Evolutionary conservation across 92 coral and sea anemone species (phyloP).

Genomic region (Muricea muricata): DNA sequence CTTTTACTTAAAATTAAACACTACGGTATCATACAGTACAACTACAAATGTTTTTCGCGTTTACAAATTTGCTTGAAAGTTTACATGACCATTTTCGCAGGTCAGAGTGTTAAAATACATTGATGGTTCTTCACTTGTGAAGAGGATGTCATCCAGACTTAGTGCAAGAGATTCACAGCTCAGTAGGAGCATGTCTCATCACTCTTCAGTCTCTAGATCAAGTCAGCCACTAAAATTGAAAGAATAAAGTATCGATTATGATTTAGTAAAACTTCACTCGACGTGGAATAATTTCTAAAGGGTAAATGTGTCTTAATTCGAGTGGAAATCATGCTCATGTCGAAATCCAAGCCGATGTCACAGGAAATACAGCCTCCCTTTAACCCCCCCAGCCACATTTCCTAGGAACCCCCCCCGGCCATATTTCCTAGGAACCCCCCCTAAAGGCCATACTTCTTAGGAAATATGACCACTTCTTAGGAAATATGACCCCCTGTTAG

Average conservation of each 20-base stretch:
- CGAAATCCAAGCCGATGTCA: too few relatives aligned
- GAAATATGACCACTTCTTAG: too few relatives aligned
- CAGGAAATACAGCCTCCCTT: too few relatives aligned
- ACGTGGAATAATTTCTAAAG: too few relatives aligned
- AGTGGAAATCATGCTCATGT: too few relatives aligned
- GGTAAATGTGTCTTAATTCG: too few relatives aligned
- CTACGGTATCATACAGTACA: background rate
- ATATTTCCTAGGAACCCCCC: too few relatives aligned
- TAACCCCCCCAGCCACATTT: too few relatives aligned
- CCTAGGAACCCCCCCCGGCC: too few relatives aligned
- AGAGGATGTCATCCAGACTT: background rate
- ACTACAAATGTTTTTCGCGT: background rate
- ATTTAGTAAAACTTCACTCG: too few relatives aligned
- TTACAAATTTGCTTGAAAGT: conserved; percentile 1
- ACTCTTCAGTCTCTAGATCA: conserved; percentile 48
- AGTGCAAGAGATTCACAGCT: background rate
- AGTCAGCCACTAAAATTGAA: conserved; percentile 52
- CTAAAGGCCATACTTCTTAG: too few relatives aligned
- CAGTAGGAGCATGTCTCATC: background rate
- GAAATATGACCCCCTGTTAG: too few relatives aligned
- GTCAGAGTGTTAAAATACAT: background rate
- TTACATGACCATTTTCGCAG: background rate
- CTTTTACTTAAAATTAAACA: background rate
- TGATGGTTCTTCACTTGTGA: background rate
- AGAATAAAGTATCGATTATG: background rate